These are phyloP conservation scores for Dorcus parallelipipedus DNA, from an alignment of 2,888 invertebrate genomes.

Conservation along the genomic window DNA sequence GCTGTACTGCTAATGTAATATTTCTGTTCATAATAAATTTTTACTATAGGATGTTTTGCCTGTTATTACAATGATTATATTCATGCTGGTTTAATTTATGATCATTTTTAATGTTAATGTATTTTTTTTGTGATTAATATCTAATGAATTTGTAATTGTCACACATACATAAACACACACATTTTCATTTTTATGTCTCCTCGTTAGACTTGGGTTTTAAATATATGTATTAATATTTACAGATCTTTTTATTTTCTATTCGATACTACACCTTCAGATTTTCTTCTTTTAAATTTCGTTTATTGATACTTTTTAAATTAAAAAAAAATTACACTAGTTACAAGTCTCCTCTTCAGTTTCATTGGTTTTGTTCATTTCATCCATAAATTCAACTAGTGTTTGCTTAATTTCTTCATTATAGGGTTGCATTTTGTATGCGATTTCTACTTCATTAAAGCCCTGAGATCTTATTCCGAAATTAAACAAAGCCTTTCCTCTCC, in stretches of 20 bases:
- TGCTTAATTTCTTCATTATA: constrained; percentile 58
- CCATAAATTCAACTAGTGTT: constrained; percentile 10
- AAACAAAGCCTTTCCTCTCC: constrained; percentile 72
- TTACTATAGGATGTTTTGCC: constrained; percentile 40
- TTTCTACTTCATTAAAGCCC: constrained; percentile 71
- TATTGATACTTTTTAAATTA: too few species aligned
- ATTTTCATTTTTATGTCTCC: background rate
- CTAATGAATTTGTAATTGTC: too few species aligned
- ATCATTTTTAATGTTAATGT: too few species aligned
- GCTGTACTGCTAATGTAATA: constrained; percentile 36
- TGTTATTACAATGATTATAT: constrained; percentile 17
- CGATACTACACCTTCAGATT: too few species aligned
- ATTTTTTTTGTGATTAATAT: too few species aligned
- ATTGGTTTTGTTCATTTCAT: constrained; percentile 9
- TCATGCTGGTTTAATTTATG: too few species aligned
- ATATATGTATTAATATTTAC: background rate
- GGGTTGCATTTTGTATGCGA: constrained; percentile 66
- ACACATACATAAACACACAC: too few species aligned
- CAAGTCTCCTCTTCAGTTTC: background rate
- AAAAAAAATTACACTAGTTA: too few species aligned
- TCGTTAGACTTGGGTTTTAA: background rate
- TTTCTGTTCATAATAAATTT: constrained; percentile 37
- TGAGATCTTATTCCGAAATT: constrained; percentile 66
- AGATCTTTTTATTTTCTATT: too few species aligned
- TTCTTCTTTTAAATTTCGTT: too few species aligned